Evolutionary conservation across 1,140 invertebrate genomes (phyloP).

Genomic region (Macrotrachela quadricornifera): DNA sequence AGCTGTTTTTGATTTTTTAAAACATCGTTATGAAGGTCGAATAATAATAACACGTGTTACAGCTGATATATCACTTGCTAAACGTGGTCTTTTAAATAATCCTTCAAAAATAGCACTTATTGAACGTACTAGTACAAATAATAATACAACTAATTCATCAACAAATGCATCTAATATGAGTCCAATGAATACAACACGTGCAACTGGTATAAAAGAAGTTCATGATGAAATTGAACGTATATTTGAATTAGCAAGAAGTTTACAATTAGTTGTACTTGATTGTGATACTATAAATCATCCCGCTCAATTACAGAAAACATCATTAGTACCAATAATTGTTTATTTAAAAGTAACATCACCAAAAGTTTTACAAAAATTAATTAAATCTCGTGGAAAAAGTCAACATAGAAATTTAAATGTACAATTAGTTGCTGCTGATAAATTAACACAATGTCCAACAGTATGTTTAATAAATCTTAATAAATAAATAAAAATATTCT

Average conservation of each 20-base stretch:
- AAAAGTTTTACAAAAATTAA: conserved; percentile 88
- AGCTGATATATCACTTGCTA: conserved; percentile 96
- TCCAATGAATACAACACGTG: neutral
- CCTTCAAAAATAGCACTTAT: conserved; percentile 34
- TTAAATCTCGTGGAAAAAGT: conserved; percentile 94
- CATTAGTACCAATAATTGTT: conserved; percentile 87
- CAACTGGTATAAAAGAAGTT: conserved; percentile 42
- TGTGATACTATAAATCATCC: conserved; percentile 99
- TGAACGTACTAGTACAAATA: neutral
- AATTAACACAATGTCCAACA: conserved; percentile 74
- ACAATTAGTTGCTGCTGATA: conserved; percentile 97
- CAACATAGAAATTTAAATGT: conserved; percentile 60
- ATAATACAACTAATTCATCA: conserved; percentile 45
- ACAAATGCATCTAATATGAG: neutral
- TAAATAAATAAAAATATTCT: too few species aligned
- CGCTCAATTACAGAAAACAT: conserved; percentile 93
- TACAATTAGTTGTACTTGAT: conserved; percentile 86
- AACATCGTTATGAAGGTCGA: conserved; percentile 80
- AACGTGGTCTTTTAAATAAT: conserved; percentile 90
- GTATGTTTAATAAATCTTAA: too few species aligned
- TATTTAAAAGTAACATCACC: conserved; percentile 98
- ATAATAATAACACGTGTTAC: conserved; percentile 98
- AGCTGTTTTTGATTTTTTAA: conserved; percentile 93
- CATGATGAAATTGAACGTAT: conserved; percentile 96
- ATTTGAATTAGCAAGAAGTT: conserved; percentile 84